Base-by-base conservation (phyloP, 2,113 vertebrate genomes). In the Accipiter cooperii region DNA sequence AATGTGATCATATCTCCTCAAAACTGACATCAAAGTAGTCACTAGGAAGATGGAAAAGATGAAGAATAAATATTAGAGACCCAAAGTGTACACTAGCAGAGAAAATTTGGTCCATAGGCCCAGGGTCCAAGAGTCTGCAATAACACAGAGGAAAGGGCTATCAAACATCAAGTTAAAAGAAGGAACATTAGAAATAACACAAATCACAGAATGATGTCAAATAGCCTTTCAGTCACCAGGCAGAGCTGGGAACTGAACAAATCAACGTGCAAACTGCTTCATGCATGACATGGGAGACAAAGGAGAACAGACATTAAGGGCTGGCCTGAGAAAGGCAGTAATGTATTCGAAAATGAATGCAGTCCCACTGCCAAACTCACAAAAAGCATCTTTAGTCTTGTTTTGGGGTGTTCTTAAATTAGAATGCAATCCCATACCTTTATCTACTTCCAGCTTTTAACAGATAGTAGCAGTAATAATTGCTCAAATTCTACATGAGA, bases 1-100 rank as follows among this genome's bases (percentile, higher is more conserved):
- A 90, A 93, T 58, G 82, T 66, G 78, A 93, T 77, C 78, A 69
- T 82, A 92, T 65, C 75, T 84, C 78, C 70, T 96, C 87, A 89
- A 58, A 93, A 80, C 58, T 74, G 95, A 83, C 85, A 94, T 77
- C 79, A 52, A 84, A 91, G 75, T 8, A 93, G 52, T 79, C 82
- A 86, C 85, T 91, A 90, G 77, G 60, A 93, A 86, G 76, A 89
- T 47, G 21, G 26, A 92, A 77, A 20, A 70, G 79, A 92, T 73
- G 61, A 92, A 91, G 42, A 36, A 76, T 79, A 89, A 89, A 82
- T 74, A 91, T 77, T 57, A 93, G 86, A 76, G 77, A 95, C 42
- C 9, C 42, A 22, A 49, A 69, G 17, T 28, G 18, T 77, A 69
- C 49, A 58, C 31, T 17, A 66, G 84, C 26, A 66, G 42, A 74